Percentiles rank a stretch among this genome's conserved stretches.
phyloP scores from a whole-genome alignment of 2,888 invertebrate genomes.

The Galerucella nymphaeae region DNA sequence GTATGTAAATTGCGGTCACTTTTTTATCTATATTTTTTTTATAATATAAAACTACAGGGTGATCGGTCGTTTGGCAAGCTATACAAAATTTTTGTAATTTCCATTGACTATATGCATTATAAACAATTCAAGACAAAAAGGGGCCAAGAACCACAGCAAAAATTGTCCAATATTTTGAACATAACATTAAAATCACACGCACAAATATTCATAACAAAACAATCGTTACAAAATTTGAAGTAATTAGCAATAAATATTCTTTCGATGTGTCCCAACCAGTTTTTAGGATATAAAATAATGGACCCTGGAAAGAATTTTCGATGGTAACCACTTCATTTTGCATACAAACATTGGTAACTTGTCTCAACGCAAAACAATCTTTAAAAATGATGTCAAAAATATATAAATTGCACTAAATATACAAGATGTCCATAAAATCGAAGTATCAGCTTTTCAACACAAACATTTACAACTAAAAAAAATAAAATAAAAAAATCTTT shows the following conservation, averaged over 20 bases:
- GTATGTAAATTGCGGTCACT: background rate
- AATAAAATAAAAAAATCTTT: background rate
- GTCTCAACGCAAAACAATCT: conserved; percentile 40
- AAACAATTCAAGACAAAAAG: conserved; percentile 39
- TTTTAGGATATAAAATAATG: too few relatives aligned
- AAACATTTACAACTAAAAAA: too few relatives aligned
- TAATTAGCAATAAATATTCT: conserved; percentile 17
- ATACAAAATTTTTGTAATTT: conserved; percentile 9
- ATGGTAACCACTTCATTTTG: conserved; percentile 27
- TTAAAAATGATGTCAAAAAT: conserved; percentile 42
- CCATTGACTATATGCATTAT: conserved; percentile 40
- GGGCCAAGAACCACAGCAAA: conserved; percentile 44
- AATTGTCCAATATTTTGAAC: conserved; percentile 46
- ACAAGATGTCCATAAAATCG: conserved; percentile 17
- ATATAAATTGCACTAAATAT: conserved; percentile 49
- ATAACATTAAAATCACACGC: conserved; percentile 46
- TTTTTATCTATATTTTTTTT: too few relatives aligned
- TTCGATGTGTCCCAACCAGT: background rate
- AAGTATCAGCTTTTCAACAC: background rate
- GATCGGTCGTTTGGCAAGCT: background rate
- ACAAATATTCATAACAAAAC: conserved; percentile 47
- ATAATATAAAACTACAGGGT: background rate
- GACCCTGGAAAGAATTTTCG: background rate
- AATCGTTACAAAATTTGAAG: conserved; percentile 34
- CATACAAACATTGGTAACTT: conserved; percentile 48